Conservation (phyloP, 2,113 vertebrate species). For the Micronycteris hirsuta region DNA sequence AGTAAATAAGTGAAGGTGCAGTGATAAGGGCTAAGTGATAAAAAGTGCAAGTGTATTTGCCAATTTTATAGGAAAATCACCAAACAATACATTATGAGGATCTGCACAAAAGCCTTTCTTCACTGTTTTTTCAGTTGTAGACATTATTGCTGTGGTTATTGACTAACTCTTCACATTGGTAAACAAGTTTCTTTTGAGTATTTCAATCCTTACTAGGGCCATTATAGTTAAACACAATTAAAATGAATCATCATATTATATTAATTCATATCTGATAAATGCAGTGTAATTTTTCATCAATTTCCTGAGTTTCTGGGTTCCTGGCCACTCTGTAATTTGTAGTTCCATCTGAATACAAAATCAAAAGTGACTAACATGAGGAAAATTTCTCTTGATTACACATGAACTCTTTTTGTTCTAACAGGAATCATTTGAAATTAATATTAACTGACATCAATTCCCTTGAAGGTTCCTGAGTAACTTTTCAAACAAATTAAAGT, state of each 20-base stretch:
- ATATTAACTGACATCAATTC: background rate
- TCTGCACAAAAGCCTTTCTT: background rate
- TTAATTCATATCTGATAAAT: background rate
- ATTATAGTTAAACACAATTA: background rate
- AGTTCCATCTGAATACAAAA: background rate
- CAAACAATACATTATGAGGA: background rate
- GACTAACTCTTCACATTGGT: background rate
- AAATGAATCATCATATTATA: background rate
- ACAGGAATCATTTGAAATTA: background rate
- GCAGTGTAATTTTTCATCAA: background rate
- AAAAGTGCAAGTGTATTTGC: background rate
- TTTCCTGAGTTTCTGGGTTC: background rate
- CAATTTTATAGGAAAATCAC: background rate
- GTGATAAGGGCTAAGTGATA: background rate
- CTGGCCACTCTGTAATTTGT: background rate
- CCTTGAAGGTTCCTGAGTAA: background rate
- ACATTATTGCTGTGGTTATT: background rate
- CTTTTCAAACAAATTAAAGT: background rate
- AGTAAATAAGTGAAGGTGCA: background rate
- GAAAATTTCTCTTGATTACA: background rate
- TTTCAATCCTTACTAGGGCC: background rate
- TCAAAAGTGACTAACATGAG: background rate
- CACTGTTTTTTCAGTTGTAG: background rate
- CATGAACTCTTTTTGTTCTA: background rate
- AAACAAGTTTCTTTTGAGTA: background rate